A percentile compares a stretch with the other conserved stretches of the same genome.
Evolutionary conservation across 2,113 vertebrate species (phyloP).

Genomic region (Odontesthes bonariensis): DNA sequence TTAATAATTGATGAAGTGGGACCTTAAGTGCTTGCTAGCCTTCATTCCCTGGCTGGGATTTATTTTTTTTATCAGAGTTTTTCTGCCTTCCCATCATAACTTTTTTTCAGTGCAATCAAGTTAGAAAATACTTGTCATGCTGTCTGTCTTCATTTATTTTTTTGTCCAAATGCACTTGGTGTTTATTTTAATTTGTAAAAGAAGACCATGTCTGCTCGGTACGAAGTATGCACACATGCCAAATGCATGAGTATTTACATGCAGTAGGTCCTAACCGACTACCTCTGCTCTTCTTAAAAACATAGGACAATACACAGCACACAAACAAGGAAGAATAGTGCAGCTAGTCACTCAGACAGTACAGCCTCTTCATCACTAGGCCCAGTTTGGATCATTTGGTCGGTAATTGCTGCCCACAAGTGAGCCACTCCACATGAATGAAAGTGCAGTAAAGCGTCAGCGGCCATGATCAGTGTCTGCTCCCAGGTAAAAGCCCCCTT

Average conservation of each 20-base stretch:
- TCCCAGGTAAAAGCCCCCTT: conserved; percentile 79
- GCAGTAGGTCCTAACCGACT: not conserved
- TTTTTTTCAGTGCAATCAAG: not conserved
- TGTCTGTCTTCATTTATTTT: not conserved
- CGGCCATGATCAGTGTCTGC: conserved; percentile 77
- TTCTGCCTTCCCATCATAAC: too few relatives aligned
- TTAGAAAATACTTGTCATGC: not conserved
- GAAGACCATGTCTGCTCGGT: not conserved
- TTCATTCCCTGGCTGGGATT: too few relatives aligned
- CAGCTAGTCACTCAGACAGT: conserved; percentile 67
- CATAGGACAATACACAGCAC: conserved; percentile 26
- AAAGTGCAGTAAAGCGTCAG: conserved; percentile 81
- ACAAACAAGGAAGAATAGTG: conserved; percentile 55
- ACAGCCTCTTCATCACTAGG: conserved; percentile 72
- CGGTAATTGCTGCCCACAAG: conserved; percentile 84
- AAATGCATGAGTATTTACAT: conserved; percentile 2
- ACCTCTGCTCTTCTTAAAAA: conserved; percentile 41
- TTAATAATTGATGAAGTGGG: too few relatives aligned
- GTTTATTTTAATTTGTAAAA: not conserved
- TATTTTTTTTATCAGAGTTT: too few relatives aligned
- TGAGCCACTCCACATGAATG: conserved; percentile 86
- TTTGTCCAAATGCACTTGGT: not conserved
- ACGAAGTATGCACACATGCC: not conserved
- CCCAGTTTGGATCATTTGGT: conserved; percentile 83
- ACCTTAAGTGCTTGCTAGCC: too few relatives aligned